Base-by-base conservation (phyloP, 2,888 invertebrate genomes). In the Tetragnatha montana region DNA sequence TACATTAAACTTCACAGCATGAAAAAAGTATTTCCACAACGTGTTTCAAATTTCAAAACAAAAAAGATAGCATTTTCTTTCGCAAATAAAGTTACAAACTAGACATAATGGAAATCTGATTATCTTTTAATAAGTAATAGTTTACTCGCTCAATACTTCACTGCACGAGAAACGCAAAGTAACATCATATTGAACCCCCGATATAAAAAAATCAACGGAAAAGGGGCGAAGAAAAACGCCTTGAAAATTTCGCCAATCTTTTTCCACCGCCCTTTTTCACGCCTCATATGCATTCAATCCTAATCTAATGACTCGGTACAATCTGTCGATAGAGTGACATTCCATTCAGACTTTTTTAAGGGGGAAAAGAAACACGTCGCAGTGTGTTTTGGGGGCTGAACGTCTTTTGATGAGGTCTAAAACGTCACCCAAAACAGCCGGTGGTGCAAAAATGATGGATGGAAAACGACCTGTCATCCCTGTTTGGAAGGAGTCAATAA, bases 371-470 rank as follows among this genome's bases (percentile, higher is more conserved):
- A 79, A 60, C 60, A 19, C 50, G 22, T 76, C 51, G 49, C 51
- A n/a, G 83, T 49, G 78, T 85, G 85, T 86, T 80, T 70, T 60
- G 21, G 80, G 47, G 12, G 47, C 73, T 86, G 86, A 86, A 60
- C 80, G 86, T 73, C 86, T 73, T 86, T 86, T 86, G 86, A 86
- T 86, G 86, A 80, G 86, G 86, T 86, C 80, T 68, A 80, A 86
- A 86, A 86, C 79, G 86, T 80, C 86, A 51, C 86, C 86, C 14
- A 75, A 78, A 78, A 71, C 85, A 78, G 85, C 78, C 85, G 85
- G 78, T 71, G 78, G 86, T 73, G 60, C 73, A 68, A 60, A 74
- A 73, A 86, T 80, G 86, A 86, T 86, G 80, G 86, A 86, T 86
- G 80, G 80, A 74, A 80, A 80, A 86, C 79, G 79, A 74, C 50